Conservation (phyloP, 2,797 vertebrate species). For the Nannoperca australis region DNA sequence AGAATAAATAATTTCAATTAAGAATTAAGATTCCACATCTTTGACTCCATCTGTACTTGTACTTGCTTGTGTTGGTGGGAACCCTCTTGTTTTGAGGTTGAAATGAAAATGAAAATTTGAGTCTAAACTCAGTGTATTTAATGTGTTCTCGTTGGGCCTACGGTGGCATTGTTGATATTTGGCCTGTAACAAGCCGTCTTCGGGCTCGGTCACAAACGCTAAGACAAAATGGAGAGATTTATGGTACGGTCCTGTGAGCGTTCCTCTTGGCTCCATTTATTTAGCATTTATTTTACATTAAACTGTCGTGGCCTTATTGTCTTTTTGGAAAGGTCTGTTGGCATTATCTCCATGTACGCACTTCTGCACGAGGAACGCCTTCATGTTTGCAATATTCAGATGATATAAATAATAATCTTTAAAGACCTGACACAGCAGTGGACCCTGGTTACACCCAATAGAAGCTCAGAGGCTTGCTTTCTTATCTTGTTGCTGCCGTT, state of each 20-base stretch:
- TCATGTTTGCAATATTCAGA: slow-evolving; percentile 15
- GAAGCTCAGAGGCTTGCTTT: slow-evolving; percentile 18
- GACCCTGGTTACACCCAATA: slow-evolving; percentile 23
- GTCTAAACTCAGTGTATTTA: too few species aligned
- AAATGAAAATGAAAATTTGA: too few species aligned
- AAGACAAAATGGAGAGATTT: not conserved
- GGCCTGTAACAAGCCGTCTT: too few species aligned
- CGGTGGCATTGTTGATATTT: too few species aligned
- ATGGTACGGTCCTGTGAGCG: not conserved
- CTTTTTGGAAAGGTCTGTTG: not conserved
- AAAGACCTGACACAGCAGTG: slow-evolving; percentile 15
- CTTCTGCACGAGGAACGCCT: not conserved
- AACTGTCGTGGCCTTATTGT: not conserved
- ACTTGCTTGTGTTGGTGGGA: too few species aligned
- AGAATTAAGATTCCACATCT: too few species aligned
- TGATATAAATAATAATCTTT: slow-evolving; percentile 11
- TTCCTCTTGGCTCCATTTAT: not conserved
- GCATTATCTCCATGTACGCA: not conserved
- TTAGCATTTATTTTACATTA: too few species aligned
- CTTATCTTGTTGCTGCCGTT: slow-evolving; percentile 27
- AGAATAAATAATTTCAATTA: too few species aligned
- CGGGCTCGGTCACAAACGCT: too few species aligned
- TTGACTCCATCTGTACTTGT: too few species aligned
- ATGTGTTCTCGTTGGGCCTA: too few species aligned
- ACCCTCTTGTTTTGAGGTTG: too few species aligned